Evolutionary conservation across 2,888 invertebrate species (phyloP).

Genomic region (Drosophila subquinaria): DNA sequence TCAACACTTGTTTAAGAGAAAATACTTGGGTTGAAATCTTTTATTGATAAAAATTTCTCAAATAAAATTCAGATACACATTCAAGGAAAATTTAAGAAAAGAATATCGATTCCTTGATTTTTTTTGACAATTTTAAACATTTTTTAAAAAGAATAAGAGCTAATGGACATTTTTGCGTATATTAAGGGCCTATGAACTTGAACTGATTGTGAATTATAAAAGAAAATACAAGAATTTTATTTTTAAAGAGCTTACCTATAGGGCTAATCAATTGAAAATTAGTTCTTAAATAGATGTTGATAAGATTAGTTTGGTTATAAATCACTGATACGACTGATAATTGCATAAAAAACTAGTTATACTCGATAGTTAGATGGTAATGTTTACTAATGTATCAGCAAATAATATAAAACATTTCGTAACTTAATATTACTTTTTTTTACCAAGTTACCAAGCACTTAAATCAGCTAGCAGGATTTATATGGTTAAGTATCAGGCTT

Average conservation of each 20-base stretch:
- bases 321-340: background rate
- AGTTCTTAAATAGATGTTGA: background rate
- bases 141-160: no score
- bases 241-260: no score
- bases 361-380: background rate
- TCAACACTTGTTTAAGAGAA: conserved; percentile 8
- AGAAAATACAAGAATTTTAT: no score
- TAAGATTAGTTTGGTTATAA: conserved; percentile 9
- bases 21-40: background rate
- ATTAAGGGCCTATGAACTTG: no score
- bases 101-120: background rate
- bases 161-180: no score
- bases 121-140: no score
- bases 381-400: background rate
- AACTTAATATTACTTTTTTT: background rate
- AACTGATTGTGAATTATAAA: background rate
- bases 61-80: background rate
- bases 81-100: background rate
- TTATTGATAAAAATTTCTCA: background rate
- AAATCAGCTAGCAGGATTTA: background rate
- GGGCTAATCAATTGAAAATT: conserved; percentile 4
- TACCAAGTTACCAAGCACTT: background rate
- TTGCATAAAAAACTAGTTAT: background rate
- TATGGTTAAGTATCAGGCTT: background rate
- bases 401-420: conserved; percentile 1